Conservation (phyloP, 2,113 vertebrate species). For the Ctenomys sociabilis region DNA sequence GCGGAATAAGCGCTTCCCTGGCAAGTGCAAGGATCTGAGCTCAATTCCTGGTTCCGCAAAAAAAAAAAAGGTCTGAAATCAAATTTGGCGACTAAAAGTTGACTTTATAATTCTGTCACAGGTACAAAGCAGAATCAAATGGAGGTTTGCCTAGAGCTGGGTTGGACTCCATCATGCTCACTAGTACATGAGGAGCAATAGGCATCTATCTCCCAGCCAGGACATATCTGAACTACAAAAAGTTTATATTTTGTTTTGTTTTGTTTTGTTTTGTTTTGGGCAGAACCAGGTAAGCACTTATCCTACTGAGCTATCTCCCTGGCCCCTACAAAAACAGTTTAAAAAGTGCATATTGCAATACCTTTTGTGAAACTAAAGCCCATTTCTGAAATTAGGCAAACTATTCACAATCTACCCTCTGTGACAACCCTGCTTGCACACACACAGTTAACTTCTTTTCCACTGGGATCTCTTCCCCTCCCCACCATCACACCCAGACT, state of each 20-base stretch:
- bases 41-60: no score
- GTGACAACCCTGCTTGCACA: neutral
- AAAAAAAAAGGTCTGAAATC: neutral
- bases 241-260: no score
- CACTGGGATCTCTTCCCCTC: neutral
- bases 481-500: no score
- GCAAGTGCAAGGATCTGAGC: no score
- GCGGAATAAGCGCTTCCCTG: no score
- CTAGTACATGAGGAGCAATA: rapidly evolving
- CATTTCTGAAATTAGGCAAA: neutral
- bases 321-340: neutral
- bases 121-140: neutral
- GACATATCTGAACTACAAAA: neutral
- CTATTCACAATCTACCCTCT: neutral
- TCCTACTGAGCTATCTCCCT: no score
- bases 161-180: neutral
- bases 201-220: neutral
- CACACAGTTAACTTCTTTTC: neutral
- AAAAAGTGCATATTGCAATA: neutral
- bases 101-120: neutral
- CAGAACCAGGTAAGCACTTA: no score
- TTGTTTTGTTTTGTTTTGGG: no score
- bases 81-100: neutral
- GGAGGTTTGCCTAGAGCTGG: neutral
- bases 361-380: neutral